These are phyloP conservation scores for Crocidura indochinensis DNA, from an alignment of 2,797 vertebrate genomes.

Conservation along the genomic window DNA sequence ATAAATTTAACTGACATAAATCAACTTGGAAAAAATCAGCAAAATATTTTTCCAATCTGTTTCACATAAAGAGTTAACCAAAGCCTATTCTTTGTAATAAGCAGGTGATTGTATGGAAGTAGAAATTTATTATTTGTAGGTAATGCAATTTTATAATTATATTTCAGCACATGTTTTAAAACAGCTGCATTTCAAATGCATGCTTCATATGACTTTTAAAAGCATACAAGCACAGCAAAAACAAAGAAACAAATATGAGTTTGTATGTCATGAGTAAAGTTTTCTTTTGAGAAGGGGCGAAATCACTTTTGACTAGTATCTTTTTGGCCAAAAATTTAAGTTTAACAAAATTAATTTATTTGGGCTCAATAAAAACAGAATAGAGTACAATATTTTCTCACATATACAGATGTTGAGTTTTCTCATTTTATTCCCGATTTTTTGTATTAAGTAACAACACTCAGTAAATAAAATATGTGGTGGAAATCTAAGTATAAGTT, in stretches of 20 bases:
- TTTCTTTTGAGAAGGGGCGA: slow-evolving; percentile 16
- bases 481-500: background rate
- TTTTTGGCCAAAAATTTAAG: background rate
- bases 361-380: background rate
- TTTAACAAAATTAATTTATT: slow-evolving; percentile 11
- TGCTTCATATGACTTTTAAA: slow-evolving; percentile 40
- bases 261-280: background rate
- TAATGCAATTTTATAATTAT: slow-evolving; percentile 60
- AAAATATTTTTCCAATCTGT: background rate
- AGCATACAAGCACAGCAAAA: slow-evolving; percentile 23
- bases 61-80: slow-evolving; percentile 41
- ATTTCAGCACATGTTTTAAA: slow-evolving; percentile 68
- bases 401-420: background rate
- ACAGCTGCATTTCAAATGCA: slow-evolving; percentile 9
- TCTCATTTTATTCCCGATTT: background rate
- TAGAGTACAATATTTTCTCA: slow-evolving; percentile 49
- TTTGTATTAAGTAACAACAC: slow-evolving; percentile 11
- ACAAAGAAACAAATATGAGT: background rate
- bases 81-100: slow-evolving; percentile 54
- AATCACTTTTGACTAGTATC: slow-evolving; percentile 16
- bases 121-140: slow-evolving; percentile 56
- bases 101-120: background rate
- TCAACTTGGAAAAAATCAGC: background rate
- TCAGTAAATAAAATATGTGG: background rate
- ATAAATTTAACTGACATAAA: slow-evolving; percentile 41